Conservation (phyloP, 2,888 invertebrate genomes). For the Monopis laevigella region DNA sequence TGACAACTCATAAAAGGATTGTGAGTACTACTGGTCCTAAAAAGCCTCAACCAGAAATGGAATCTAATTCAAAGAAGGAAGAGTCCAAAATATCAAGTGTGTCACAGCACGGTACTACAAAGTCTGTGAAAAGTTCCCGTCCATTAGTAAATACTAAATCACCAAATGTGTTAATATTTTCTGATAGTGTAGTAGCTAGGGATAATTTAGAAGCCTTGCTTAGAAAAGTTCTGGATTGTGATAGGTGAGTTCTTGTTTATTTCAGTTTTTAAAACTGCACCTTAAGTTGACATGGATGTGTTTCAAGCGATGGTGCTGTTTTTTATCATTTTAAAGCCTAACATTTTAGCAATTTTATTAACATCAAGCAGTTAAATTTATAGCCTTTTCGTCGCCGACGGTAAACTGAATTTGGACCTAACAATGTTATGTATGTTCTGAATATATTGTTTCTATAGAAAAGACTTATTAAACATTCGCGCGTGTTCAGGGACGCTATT, state of each 20-base stretch:
- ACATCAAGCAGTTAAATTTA: too few species aligned
- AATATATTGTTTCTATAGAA: too few species aligned
- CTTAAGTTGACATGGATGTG: too few species aligned
- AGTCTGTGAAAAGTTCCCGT: slow-evolving; percentile 56
- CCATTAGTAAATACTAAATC: slow-evolving; percentile 72
- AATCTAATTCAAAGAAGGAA: slow-evolving; percentile 37
- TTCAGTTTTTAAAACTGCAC: too few species aligned
- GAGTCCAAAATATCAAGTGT: slow-evolving; percentile 31
- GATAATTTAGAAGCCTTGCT: slow-evolving; percentile 79
- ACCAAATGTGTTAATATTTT: slow-evolving; percentile 83
- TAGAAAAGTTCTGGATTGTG: slow-evolving; percentile 73
- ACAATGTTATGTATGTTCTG: too few species aligned
- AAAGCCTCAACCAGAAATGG: slow-evolving; percentile 38
- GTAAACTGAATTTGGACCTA: too few species aligned
- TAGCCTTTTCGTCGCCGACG: too few species aligned
- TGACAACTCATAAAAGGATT: slow-evolving; percentile 56
- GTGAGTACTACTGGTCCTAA: slow-evolving; percentile 56
- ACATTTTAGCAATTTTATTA: too few species aligned
- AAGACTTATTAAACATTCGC: too few species aligned
- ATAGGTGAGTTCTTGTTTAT: slow-evolving; percentile 73
- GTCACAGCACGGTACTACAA: slow-evolving; percentile 39
- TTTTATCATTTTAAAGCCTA: too few species aligned
- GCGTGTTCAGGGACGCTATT: too few species aligned
- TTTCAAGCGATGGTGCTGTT: too few species aligned
- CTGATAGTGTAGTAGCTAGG: slow-evolving; percentile 78